phyloP scores from a whole-genome alignment of 2,797 vertebrate genomes.

The Rhadinocentrus ornatus region DNA sequence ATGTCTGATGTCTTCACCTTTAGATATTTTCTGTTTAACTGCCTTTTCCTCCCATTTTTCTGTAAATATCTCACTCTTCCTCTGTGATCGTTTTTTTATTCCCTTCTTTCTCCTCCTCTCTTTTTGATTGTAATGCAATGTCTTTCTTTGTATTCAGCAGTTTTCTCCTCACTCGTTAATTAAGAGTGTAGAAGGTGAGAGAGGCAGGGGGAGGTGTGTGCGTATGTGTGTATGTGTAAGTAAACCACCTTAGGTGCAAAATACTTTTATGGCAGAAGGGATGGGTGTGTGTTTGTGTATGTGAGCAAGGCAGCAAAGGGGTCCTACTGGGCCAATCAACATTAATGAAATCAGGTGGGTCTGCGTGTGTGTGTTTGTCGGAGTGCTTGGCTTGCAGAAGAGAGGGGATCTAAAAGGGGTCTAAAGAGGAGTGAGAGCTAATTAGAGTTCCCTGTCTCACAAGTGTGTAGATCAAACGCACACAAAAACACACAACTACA shows the following conservation, averaged over 20 bases:
- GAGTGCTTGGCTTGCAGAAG: conserved; percentile 91
- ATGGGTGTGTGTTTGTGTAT: conserved; percentile 63
- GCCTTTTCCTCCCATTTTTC: background rate
- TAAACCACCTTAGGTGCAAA: conserved; percentile 73
- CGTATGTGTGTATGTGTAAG: conserved; percentile 24
- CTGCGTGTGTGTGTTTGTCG: conserved; percentile 47
- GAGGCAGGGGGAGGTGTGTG: conserved; percentile 61
- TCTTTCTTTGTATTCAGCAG: conserved; percentile 93
- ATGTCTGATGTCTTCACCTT: background rate
- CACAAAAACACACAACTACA: conserved; percentile 47
- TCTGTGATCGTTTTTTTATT: conserved; percentile 22
- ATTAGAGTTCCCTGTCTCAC: conserved; percentile 88
- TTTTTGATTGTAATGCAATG: conserved; percentile 85
- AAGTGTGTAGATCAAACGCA: conserved; percentile 66
- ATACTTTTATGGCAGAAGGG: conserved; percentile 73
- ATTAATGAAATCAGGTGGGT: conserved; percentile 94
- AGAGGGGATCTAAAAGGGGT: conserved; percentile 80
- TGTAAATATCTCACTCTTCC: conserved; percentile 1
- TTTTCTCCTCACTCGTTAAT: conserved; percentile 94
- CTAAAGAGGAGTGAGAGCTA: conserved; percentile 89
- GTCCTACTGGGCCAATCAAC: conserved; percentile 91
- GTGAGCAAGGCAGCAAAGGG: conserved; percentile 65
- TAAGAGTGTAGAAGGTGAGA: conserved; percentile 90
- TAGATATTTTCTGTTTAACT: conserved; percentile 17
- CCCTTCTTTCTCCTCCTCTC: conserved; percentile 40